Evolutionary conservation across 2,797 vertebrate species (phyloP).

Genomic region (Coccyzus lansbergi): DNA sequence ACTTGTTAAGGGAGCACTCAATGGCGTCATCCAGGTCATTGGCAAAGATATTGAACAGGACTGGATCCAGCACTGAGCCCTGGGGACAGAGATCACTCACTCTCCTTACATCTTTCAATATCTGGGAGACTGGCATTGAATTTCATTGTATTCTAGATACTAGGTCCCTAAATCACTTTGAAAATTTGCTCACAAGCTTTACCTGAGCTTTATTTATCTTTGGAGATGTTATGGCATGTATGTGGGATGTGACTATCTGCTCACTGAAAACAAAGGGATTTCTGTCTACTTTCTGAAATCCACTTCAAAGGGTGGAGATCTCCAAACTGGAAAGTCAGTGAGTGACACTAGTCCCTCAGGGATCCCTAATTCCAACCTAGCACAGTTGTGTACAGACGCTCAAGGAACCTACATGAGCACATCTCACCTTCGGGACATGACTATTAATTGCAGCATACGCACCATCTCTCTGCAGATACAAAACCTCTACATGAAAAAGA

Average conservation of each 20-base stretch:
- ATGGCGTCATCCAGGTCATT: too few species aligned
- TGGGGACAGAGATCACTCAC: not conserved
- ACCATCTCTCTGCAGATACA: not conserved
- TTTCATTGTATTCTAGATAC: not conserved
- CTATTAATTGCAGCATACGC: rapidly evolving
- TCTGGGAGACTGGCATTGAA: not conserved
- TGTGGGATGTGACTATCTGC: not conserved
- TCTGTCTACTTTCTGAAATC: not conserved
- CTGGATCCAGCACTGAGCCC: too few species aligned
- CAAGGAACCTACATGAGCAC: not conserved
- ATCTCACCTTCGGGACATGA: not conserved
- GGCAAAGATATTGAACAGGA: too few species aligned
- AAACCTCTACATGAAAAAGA: not conserved
- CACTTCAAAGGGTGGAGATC: not conserved
- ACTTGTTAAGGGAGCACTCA: too few species aligned
- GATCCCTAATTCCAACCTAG: not conserved
- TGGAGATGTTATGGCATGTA: not conserved
- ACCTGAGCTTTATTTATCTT: not conserved
- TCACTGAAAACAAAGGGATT: not conserved
- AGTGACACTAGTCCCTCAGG: not conserved
- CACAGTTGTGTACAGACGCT: not conserved
- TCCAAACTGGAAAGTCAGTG: not conserved
- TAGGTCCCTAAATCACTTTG: not conserved
- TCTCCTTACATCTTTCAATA: not conserved
- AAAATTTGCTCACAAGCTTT: not conserved